A percentile compares a stretch with the other conserved stretches of the same genome.
phyloP scores from a whole-genome alignment of 2,888 invertebrate species.

The Horisme vitalbata region DNA sequence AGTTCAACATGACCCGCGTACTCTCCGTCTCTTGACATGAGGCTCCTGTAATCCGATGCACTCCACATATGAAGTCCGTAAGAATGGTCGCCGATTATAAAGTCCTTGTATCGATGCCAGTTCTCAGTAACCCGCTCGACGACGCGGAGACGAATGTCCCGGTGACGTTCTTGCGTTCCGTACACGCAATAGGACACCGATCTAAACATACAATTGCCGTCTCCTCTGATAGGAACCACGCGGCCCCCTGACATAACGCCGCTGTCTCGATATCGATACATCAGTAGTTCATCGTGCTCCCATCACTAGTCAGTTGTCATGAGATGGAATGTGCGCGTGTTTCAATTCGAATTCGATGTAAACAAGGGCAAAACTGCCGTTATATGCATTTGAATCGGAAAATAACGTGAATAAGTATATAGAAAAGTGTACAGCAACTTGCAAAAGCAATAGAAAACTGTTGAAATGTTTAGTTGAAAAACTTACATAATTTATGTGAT shows the following conservation, averaged over 20 bases:
- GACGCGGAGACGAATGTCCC: slow-evolving; percentile 59
- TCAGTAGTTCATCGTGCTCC: slow-evolving; percentile 13
- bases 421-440: not conserved
- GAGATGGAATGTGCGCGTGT: slow-evolving; percentile 19
- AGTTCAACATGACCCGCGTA: slow-evolving; percentile 73
- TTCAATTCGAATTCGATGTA: not conserved
- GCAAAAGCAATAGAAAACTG: not conserved
- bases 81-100: slow-evolving; percentile 68
- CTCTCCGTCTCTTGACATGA: slow-evolving; percentile 68
- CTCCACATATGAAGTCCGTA: slow-evolving; percentile 51
- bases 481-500: slow-evolving; percentile 12
- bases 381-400: not conserved
- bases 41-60: slow-evolving; percentile 51
- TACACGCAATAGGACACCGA: slow-evolving; percentile 66
- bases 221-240: slow-evolving; percentile 62
- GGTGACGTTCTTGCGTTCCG: slow-evolving; percentile 64
- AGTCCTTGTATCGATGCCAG: slow-evolving; percentile 69
- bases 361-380: not conserved
- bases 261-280: slow-evolving; percentile 32
- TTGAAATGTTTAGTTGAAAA: not conserved
- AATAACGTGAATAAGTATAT: not conserved
- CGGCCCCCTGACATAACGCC: slow-evolving; percentile 53
- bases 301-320: slow-evolving; percentile 22
- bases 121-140: slow-evolving; percentile 63
- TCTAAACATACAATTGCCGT: slow-evolving; percentile 72